Base-by-base conservation (phyloP, 2,888 invertebrate species). In the Sarcophaga variegata region DNA sequence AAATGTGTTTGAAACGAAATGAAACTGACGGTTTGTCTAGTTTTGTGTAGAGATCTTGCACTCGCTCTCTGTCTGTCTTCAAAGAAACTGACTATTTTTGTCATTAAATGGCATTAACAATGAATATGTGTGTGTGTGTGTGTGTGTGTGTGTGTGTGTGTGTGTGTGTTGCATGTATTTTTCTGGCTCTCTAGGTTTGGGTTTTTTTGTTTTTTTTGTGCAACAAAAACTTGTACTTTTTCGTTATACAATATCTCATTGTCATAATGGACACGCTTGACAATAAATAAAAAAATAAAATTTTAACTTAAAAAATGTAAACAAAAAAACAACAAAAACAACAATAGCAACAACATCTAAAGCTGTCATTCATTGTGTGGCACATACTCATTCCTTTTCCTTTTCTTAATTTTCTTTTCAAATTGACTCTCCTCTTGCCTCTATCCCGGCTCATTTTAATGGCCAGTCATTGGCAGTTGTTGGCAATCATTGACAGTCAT, bases 271-370 rank as follows among this genome's bases (percentile, higher is more conserved):
- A 88, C 88, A 87, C 81, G 88, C 91, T 87, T 91, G 92, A 92
- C 92, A 92, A 92, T 92, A 92, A 92, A 92, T 92, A 92, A 92
- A 81, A 81, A 67, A 77, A 76, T 71, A 79, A 79, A 71, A 76
- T 82, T 66, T 63, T 71, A 70, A 70, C 60, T 69, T 49, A 54
- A 49, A 49, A 49, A 49, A 14, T 64, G 25, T 14, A 49, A 25
- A 80, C 4, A 67, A 17, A 69, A 69, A 62, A 70, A 11, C 14
- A 60, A 25, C 66, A 70, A 11, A 4, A 60, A 25, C 66, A 71
- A 72, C 27, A 59, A 69, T 3, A 37, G 3, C 10, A 37, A 37
- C 8, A 47, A 76, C 62, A 22, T 67, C 10, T 66, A 77, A 78
- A 76, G 66, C 84, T 84, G 84, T 87, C 87, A 87, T 84, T 84